phyloP scores from a whole-genome alignment of 2,797 vertebrate species.

The Arctocebus calabarensis region DNA sequence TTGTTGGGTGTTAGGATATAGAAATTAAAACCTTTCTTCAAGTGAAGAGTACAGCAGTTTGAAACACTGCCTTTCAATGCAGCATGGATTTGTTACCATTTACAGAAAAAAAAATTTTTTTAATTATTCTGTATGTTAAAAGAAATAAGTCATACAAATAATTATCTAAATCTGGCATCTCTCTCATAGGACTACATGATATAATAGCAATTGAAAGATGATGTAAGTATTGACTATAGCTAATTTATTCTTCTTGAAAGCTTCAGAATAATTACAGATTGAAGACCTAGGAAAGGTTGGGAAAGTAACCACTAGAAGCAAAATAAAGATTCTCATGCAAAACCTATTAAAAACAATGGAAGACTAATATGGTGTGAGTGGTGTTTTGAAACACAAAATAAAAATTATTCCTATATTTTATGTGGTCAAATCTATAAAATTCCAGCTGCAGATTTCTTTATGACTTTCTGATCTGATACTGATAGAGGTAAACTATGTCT shows the following conservation, averaged over 20 bases:
- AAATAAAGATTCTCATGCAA: conserved; percentile 45
- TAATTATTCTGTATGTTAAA: conserved; percentile 14
- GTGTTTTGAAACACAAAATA: conserved; percentile 22
- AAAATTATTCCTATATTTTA: conserved; percentile 46
- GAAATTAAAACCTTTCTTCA: conserved; percentile 60
- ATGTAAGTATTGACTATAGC: not conserved
- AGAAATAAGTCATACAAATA: conserved; percentile 40
- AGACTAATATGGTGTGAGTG: not conserved
- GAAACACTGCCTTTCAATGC: conserved; percentile 45
- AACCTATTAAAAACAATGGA: conserved; percentile 35
- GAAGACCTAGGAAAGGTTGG: not conserved
- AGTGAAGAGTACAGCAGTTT: conserved; percentile 13
- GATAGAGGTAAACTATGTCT: not conserved
- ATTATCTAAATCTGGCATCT: conserved; percentile 7
- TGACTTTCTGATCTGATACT: not conserved
- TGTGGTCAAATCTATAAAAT: conserved; percentile 33
- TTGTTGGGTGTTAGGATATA: not conserved
- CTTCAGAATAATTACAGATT: conserved; percentile 35
- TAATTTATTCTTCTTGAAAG: conserved; percentile 44
- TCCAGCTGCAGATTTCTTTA: conserved; percentile 16
- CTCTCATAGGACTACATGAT: not conserved
- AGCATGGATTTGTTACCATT: conserved; percentile 44
- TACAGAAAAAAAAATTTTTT: not conserved
- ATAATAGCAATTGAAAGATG: conserved; percentile 56
- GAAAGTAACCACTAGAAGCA: conserved; percentile 45